Conservation (phyloP, 2,113 vertebrate genomes). For the Oreochromis spilurus region DNA sequence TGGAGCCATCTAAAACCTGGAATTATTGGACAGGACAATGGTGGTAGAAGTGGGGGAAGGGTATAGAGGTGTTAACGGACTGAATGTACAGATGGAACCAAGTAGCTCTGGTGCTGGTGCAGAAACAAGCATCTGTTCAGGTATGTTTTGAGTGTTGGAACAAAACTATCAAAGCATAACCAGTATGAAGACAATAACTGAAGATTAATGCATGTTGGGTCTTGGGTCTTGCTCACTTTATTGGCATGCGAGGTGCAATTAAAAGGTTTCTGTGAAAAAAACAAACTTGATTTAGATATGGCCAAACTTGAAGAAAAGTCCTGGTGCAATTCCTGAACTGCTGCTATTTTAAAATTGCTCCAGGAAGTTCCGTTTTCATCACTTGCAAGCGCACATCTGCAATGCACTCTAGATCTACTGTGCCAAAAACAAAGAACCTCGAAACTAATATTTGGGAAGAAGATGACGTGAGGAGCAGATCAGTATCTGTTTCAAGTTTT, state of each 20-base stretch:
- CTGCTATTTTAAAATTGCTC: background rate
- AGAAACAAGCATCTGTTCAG: background rate
- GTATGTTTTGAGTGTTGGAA: background rate
- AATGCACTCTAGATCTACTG: background rate
- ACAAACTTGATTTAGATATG: background rate
- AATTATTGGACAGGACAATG: background rate
- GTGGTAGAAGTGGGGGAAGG: background rate
- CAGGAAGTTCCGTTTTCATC: fast-evolving
- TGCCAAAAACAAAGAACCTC: background rate
- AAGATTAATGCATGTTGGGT: background rate
- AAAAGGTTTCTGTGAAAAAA: background rate
- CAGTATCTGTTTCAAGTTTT: fast-evolving
- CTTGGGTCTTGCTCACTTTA: background rate
- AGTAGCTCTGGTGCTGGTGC: background rate
- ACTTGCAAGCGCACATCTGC: background rate
- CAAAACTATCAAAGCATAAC: background rate
- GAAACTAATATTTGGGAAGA: background rate
- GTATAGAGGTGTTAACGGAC: constrained; percentile 7
- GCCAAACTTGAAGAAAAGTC: background rate
- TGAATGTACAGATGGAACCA: constrained; percentile 7
- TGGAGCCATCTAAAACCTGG: background rate
- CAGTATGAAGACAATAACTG: fast-evolving
- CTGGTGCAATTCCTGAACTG: background rate
- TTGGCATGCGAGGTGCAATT: background rate
- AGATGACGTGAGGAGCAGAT: background rate